Evolutionary conservation across 2,113 vertebrate species (phyloP), one percentile per base, ranked within the genome.

Genomic region (Epinephelus moara): DNA sequence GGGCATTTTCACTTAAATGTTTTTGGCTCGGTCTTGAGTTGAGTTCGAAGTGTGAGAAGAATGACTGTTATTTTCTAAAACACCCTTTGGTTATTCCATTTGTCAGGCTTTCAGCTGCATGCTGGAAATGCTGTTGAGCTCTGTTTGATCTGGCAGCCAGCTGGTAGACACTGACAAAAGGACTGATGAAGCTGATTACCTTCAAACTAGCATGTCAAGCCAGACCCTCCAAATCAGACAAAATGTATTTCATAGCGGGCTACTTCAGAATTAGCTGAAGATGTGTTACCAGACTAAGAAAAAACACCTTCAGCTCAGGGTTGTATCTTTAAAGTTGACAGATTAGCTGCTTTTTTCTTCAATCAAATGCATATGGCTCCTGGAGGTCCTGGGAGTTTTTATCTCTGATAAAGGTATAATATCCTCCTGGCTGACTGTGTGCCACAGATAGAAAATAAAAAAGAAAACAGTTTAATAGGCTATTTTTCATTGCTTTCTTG

Each of bases 121-220:
- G 63, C 70, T 70, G 49, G 19, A 71, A 47, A 84, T 42, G 74
- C 57, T 69, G 74, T 61, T 60, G 53, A 81, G 86, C 57, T 69
- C 52, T 15, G 80, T 86, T 89, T 86, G 83, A 90, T 86, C 50
- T 45, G 25, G 68, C 71, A 80, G 75, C 75, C 84, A 86, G 78
- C 71, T 80, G 78, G 59, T 84, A 72, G 45, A 78, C 73, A 63
- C 62, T 68, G 67, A 82, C 68, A 52, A 81, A 42, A 62, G 62
- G 15, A 40, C 70, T 77, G 77, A 52, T 89, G 70, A 42, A 81
- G 77, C 70, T 78, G 70, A 81, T 91, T 87, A 87, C 62, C 63
- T 85, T 84, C 73, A 85, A 81, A 74, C 76, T 68, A 53, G 62
- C 45, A 75, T 6, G n/a, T 71, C 69, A 30, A 76, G 63, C n/a